phyloP scores from a whole-genome alignment of 1,140 invertebrate species.

The Chionoecetes opilio region DNA sequence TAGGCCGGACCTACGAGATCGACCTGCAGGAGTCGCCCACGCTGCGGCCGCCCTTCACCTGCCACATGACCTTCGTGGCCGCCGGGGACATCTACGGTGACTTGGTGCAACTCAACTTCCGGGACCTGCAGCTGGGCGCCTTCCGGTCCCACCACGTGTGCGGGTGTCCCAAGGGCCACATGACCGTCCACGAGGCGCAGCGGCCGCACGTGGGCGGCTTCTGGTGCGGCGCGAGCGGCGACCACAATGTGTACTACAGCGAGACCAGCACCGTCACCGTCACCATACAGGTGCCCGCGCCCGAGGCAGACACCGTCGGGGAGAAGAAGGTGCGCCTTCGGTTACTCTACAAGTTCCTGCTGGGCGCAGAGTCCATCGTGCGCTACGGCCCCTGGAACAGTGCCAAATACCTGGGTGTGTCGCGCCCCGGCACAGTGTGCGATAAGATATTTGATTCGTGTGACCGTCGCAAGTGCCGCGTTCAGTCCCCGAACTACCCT shows the following conservation, averaged over 20 bases:
- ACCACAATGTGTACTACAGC: slow-evolving; percentile 93
- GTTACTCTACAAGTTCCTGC: slow-evolving; percentile 79
- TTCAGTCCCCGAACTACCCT: slow-evolving; percentile 94
- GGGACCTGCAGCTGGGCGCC: slow-evolving; percentile 74
- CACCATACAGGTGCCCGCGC: slow-evolving; percentile 86
- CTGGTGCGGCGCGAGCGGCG: slow-evolving; percentile 93
- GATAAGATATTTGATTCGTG: slow-evolving; percentile 95
- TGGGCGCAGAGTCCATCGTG: slow-evolving; percentile 80
- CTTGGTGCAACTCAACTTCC: slow-evolving; percentile 89
- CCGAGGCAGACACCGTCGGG: slow-evolving; percentile 60
- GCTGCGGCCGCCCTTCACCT: slow-evolving; percentile 91
- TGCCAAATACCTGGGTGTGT: slow-evolving; percentile 79
- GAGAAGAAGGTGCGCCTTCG: slow-evolving; percentile 77
- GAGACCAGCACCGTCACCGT: slow-evolving; percentile 91
- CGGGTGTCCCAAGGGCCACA: slow-evolving; percentile 84
- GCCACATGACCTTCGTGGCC: slow-evolving; percentile 94
- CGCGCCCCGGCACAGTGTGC: slow-evolving; percentile 86
- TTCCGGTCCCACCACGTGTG: slow-evolving; percentile 80
- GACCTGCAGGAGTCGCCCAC: slow-evolving; percentile 88
- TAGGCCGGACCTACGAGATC: slow-evolving; percentile 90
- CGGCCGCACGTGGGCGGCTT: slow-evolving; percentile 89
- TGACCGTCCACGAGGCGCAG: slow-evolving; percentile 90
- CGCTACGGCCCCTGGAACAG: slow-evolving; percentile 80
- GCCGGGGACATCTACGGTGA: slow-evolving; percentile 93
- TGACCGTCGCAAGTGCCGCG: slow-evolving; percentile 92